Conservation (phyloP, 1,140 invertebrate genomes). For the Myzus persicae region DNA sequence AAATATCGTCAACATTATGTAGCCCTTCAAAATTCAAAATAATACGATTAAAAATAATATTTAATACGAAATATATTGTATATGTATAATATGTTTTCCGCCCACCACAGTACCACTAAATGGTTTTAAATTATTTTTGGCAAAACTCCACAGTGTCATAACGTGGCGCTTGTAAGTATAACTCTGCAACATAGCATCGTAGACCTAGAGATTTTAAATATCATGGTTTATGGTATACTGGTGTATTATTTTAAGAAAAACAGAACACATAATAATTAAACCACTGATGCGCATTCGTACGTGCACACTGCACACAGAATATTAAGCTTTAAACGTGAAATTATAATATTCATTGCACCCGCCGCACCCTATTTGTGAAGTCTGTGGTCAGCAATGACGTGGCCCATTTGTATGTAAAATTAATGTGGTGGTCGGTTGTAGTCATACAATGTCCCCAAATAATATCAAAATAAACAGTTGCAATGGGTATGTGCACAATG, state of each 20-base stretch:
- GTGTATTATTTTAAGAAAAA: background rate
- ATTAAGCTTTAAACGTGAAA: background rate
- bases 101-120: too few relatives aligned
- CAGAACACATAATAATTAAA: background rate
- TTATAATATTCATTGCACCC: background rate
- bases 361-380: background rate
- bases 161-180: too few relatives aligned
- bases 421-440: background rate
- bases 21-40: background rate
- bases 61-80: too few relatives aligned
- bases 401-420: background rate
- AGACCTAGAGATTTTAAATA: background rate
- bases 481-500: background rate
- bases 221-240: background rate
- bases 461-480: background rate
- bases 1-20: background rate
- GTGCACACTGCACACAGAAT: background rate
- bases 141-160: too few relatives aligned
- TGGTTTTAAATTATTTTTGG: too few relatives aligned
- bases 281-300: background rate
- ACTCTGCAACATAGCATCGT: too few relatives aligned
- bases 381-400: background rate
- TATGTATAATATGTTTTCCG: background rate
- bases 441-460: background rate
- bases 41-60: background rate